Evolutionary conservation across 2,113 vertebrate species (phyloP).

Genomic region (Camelus bactrianus): DNA sequence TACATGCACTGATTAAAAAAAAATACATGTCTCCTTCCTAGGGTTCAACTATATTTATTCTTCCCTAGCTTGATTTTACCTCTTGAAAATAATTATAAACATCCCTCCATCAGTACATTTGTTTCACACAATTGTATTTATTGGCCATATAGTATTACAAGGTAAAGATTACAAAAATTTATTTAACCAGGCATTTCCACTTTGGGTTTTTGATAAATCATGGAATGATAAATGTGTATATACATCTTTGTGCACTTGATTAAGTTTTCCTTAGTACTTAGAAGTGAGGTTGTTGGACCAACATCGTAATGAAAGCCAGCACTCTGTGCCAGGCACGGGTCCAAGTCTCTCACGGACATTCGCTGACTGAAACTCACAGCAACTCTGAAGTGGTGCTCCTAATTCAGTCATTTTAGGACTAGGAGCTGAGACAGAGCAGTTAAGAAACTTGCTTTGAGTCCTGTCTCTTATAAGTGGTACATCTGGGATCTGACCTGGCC

Average conservation of each 20-base stretch:
- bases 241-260: conserved; percentile 29
- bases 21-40: not conserved
- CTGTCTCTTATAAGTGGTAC: too few relatives aligned
- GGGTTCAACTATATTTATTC: conserved; percentile 10
- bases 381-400: not conserved
- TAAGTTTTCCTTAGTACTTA: not conserved
- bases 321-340: not conserved
- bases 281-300: not conserved
- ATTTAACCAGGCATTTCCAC: conserved; percentile 33
- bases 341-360: not conserved
- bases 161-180: conserved; percentile 9
- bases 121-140: conserved; percentile 36
- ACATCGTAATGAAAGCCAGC: not conserved
- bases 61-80: conserved; percentile 16
- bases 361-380: not conserved
- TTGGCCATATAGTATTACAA: not conserved
- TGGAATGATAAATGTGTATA: not conserved
- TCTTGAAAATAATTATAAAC: conserved; percentile 4
- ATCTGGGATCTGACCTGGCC: not conserved
- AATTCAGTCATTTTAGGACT: not conserved
- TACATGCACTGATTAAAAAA: not conserved
- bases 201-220: conserved; percentile 28
- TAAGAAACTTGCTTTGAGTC: not conserved
- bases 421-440: not conserved
- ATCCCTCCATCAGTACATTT: not conserved